Evolutionary conservation across 2,888 invertebrate species (phyloP).

Genomic region (Campoletis raptor): DNA sequence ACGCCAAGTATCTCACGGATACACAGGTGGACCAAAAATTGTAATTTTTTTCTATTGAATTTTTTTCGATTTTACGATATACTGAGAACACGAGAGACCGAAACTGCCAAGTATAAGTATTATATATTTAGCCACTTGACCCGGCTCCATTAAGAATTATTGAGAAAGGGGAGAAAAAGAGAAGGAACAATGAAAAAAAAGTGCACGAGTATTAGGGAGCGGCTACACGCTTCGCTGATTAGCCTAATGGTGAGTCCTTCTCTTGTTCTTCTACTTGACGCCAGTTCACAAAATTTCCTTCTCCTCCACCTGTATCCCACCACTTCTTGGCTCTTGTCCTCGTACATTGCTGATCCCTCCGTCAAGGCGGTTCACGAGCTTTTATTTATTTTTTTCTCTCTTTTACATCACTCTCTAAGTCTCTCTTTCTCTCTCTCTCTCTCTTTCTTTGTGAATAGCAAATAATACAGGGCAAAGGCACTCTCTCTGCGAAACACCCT

Average conservation of each 20-base stretch:
- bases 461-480: slow-evolving; percentile 33
- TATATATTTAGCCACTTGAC: slow-evolving; percentile 75
- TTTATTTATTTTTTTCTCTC: slow-evolving; percentile 20
- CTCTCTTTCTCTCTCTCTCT: neutral
- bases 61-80: too few relatives aligned
- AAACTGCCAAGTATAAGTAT: too few relatives aligned
- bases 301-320: slow-evolving; percentile 46
- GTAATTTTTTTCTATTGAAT: too few relatives aligned
- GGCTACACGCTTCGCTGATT: slow-evolving; percentile 82
- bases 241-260: slow-evolving; percentile 84
- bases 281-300: slow-evolving; percentile 80
- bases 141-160: slow-evolving; percentile 65
- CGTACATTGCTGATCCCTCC: slow-evolving; percentile 58
- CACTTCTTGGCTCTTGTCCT: slow-evolving; percentile 62
- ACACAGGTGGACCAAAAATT: too few relatives aligned
- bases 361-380: slow-evolving; percentile 61
- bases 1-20: too few relatives aligned
- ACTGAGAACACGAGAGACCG: too few relatives aligned
- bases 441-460: slow-evolving; percentile 45
- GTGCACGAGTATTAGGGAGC: slow-evolving; percentile 73
- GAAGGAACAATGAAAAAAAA: slow-evolving; percentile 24
- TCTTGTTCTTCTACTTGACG: slow-evolving; percentile 82
- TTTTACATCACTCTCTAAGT: slow-evolving; percentile 10
- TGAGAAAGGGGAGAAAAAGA: slow-evolving; percentile 16
- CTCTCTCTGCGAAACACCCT: slow-evolving; percentile 55